A percentile compares a stretch with the other conserved stretches of the same genome.
Evolutionary conservation across 2,888 invertebrate genomes (phyloP).

Genomic region (Temnothorax ravouxi): DNA sequence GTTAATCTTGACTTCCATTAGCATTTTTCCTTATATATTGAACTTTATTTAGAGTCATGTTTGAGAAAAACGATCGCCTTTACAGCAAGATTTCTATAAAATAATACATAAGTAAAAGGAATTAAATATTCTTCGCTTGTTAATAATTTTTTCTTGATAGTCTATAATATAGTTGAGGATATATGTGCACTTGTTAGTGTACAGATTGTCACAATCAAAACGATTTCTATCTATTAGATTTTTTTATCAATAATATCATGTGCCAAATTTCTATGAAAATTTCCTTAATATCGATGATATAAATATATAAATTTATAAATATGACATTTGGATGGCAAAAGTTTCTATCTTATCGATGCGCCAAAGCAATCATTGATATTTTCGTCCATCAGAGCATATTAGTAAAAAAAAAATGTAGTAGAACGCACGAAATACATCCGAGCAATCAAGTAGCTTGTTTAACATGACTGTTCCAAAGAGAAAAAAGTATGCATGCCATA

Average conservation of each 20-base stretch:
- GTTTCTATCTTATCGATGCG: conserved; percentile 68
- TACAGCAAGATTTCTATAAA: not conserved
- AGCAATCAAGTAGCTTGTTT: not conserved
- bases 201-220: conserved; percentile 9
- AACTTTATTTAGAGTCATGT: conserved; percentile 29
- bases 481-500: conserved; percentile 10
- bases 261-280: conserved; percentile 70
- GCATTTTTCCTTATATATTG: conserved; percentile 6
- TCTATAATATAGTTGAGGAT: not conserved
- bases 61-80: not conserved
- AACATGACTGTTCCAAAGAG: not conserved
- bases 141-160: conserved; percentile 11
- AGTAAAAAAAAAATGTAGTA: conserved; percentile 50
- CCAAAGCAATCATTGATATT: conserved; percentile 57
- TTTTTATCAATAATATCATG: conserved; percentile 38
- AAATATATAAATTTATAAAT: no score
- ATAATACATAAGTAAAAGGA: not conserved
- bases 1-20: conserved; percentile 32
- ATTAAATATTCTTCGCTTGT: conserved; percentile 19
- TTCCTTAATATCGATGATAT: conserved; percentile 61
- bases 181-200: conserved; percentile 31
- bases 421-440: conserved; percentile 70
- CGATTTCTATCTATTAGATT: not conserved
- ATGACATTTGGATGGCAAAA: conserved; percentile 52
- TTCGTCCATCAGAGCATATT: conserved; percentile 51